Evolutionary conservation across 2,113 vertebrate species (phyloP).

Genomic region (Brachyhypopomus occidentalis): DNA sequence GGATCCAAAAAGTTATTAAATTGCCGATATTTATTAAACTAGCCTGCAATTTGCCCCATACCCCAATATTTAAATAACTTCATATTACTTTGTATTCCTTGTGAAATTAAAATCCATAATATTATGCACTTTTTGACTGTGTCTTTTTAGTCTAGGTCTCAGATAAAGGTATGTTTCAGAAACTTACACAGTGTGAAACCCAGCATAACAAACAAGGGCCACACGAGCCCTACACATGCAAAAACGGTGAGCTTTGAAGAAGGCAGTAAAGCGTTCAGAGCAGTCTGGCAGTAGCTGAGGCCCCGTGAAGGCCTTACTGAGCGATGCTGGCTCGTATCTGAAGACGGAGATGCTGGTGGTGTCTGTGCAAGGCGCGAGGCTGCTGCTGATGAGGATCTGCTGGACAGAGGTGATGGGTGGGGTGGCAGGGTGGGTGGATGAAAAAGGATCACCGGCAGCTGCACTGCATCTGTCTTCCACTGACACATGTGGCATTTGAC

Average conservation of each 20-base stretch:
- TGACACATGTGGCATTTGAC: conserved; percentile 79
- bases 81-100: too few species aligned
- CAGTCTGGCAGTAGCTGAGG: background rate
- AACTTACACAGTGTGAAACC: background rate
- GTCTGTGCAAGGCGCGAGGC: conserved; percentile 8
- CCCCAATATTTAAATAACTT: too few species aligned
- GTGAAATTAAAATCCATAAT: too few species aligned
- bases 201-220: too few species aligned
- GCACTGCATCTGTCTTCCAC: conserved; percentile 77
- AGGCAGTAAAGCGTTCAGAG: background rate
- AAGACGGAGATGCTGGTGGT: conserved; percentile 24
- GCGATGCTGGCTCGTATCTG: conserved; percentile 29
- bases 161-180: too few species aligned
- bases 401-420: conserved; percentile 14
- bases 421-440: conserved; percentile 48
- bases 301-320: background rate
- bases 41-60: too few species aligned
- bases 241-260: background rate
- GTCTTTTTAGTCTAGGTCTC: too few species aligned
- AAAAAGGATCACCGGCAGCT: conserved; percentile 74
- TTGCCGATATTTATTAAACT: too few species aligned
- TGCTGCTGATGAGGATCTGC: conserved; percentile 2
- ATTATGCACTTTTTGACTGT: too few species aligned
- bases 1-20: too few species aligned
- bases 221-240: background rate